These are phyloP conservation scores for Latrodectus hesperus DNA, from an alignment of 2,888 invertebrate genomes.

Conservation along the genomic window DNA sequence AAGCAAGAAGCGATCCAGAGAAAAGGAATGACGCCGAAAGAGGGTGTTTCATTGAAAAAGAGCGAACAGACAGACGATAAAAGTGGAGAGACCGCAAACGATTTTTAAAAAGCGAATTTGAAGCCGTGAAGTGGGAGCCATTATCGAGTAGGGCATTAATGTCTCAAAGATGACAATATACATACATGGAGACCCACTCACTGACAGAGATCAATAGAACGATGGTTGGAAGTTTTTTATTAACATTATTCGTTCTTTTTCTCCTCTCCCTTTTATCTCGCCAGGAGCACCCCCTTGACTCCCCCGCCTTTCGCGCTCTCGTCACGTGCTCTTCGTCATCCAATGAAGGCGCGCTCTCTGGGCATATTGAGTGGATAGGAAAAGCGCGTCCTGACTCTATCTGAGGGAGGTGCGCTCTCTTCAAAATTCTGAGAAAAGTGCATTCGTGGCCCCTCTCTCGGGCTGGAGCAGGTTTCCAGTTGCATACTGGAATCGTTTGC, in stretches of 20 bases:
- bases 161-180: slow-evolving; percentile 69
- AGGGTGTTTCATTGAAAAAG: slow-evolving; percentile 47
- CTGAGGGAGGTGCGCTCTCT: no score
- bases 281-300: slow-evolving; percentile 28
- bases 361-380: slow-evolving; percentile 33
- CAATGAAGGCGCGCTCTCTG: slow-evolving; percentile 4
- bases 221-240: slow-evolving; percentile 46
- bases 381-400: no score
- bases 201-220: slow-evolving; percentile 64
- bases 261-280: slow-evolving; percentile 22
- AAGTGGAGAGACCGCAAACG: slow-evolving; percentile 63
- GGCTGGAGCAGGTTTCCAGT: no score
- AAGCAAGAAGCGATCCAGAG: slow-evolving; percentile 29
- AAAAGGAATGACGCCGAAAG: slow-evolving; percentile 11
- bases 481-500: no score
- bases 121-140: slow-evolving; percentile 65
- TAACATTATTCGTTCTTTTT: slow-evolving; percentile 22
- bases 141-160: slow-evolving; percentile 65
- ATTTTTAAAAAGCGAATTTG: slow-evolving; percentile 67
- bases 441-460: no score
- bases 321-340: slow-evolving; percentile 45
- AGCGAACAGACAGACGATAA: slow-evolving; percentile 56
- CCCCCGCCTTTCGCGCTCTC: neutral
- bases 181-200: slow-evolving; percentile 53
- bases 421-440: no score